phyloP scores from a whole-genome alignment of 2,888 invertebrate genomes.

The Parochlus steinenii region DNA sequence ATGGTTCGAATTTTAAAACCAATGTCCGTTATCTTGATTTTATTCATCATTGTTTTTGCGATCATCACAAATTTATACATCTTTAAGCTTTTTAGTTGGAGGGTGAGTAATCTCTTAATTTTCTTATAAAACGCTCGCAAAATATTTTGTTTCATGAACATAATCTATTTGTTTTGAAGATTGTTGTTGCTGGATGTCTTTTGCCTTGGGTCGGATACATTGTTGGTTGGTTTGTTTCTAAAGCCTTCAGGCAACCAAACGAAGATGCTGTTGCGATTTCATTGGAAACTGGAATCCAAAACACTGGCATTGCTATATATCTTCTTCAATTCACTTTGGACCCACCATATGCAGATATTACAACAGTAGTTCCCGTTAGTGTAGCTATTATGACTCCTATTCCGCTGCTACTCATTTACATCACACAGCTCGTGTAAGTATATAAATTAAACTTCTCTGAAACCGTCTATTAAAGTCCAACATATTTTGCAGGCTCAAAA shows the following conservation, averaged over 20 bases:
- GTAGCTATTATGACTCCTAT: slow-evolving; percentile 89
- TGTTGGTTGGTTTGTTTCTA: slow-evolving; percentile 47
- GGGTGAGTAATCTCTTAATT: slow-evolving; percentile 37
- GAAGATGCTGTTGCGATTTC: slow-evolving; percentile 71
- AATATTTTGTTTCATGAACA: slow-evolving; percentile 3
- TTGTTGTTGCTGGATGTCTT: slow-evolving; percentile 59
- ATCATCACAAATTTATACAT: slow-evolving; percentile 78
- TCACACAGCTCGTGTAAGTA: no score
- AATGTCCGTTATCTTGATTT: slow-evolving; percentile 57
- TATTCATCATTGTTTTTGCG: slow-evolving; percentile 76
- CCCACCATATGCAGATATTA: slow-evolving; percentile 76
- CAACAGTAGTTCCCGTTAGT: slow-evolving; percentile 79
- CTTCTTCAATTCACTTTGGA: slow-evolving; percentile 62
- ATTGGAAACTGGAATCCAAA: slow-evolving; percentile 86
- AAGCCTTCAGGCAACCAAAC: slow-evolving; percentile 40
- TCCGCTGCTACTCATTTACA: slow-evolving; percentile 47
- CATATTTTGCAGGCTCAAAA: no score
- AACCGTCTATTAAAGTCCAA: no score
- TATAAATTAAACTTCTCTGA: no score
- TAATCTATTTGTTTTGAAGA: slow-evolving; percentile 35
- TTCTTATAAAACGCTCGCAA: slow-evolving; percentile 5
- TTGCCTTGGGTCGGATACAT: slow-evolving; percentile 70
- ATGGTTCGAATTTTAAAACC: slow-evolving; percentile 72
- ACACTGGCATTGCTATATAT: slow-evolving; percentile 85
- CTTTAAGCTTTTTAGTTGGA: slow-evolving; percentile 75